Evolutionary conservation across 2,888 invertebrate species (phyloP).

Genomic region (Cheilosia vulpina): DNA sequence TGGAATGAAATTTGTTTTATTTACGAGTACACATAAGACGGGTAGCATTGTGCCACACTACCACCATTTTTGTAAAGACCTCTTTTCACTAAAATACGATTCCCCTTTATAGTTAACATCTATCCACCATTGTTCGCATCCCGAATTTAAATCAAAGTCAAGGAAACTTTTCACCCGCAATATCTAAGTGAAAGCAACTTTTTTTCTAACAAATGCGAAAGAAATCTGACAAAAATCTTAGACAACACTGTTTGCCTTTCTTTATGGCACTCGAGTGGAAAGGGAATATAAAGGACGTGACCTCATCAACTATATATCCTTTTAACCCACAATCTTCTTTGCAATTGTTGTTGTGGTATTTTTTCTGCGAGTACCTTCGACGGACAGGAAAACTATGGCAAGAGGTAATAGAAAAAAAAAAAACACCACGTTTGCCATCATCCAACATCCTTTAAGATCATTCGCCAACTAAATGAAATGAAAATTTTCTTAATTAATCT

Average conservation of each 20-base stretch:
- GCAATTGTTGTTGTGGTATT: background rate
- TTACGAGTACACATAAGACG: too few relatives aligned
- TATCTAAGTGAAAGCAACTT: too few relatives aligned
- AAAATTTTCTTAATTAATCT: conserved; percentile 74
- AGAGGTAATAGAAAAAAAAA: conserved; percentile 31
- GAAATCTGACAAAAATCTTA: background rate
- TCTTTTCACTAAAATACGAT: too few relatives aligned
- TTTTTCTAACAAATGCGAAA: background rate
- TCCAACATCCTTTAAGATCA: conserved; percentile 42
- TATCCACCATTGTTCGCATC: too few relatives aligned
- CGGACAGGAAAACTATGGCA: conserved; percentile 12
- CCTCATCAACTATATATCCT: conserved; percentile 42
- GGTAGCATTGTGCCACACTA: too few relatives aligned
- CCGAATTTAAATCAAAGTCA: too few relatives aligned
- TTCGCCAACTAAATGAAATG: conserved; percentile 60
- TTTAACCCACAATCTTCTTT: conserved; percentile 18
- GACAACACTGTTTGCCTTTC: background rate
- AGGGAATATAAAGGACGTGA: conserved; percentile 41
- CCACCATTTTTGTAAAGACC: too few relatives aligned
- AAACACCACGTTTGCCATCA: conserved; percentile 15
- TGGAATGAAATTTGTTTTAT: too few relatives aligned
- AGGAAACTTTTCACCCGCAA: too few relatives aligned
- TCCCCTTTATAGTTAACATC: too few relatives aligned
- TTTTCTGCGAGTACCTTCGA: background rate
- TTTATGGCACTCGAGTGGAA: background rate